Percentiles rank a stretch among this genome's conserved stretches.
phyloP scores from a whole-genome alignment of 2,797 vertebrate species.

The Heteromormyrus szaboi region DNA sequence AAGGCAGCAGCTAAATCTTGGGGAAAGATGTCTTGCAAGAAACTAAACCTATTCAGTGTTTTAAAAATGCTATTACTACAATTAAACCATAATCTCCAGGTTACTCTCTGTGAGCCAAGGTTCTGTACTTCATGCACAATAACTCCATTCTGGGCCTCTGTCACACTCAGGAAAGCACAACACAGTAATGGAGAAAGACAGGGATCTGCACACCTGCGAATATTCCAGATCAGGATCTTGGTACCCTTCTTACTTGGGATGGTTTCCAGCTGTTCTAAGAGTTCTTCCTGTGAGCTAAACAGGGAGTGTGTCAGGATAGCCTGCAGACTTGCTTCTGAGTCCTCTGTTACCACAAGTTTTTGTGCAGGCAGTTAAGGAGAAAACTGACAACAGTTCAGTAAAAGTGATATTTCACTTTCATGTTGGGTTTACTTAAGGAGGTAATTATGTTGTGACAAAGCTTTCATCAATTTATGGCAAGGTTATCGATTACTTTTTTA shows the following conservation, averaged over 20 bases:
- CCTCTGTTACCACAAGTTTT: slow-evolving; percentile 69
- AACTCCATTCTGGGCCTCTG: neutral
- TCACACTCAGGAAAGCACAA: neutral
- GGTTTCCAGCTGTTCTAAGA: slow-evolving; percentile 60
- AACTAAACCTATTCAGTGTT: neutral
- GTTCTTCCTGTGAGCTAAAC: slow-evolving; percentile 60
- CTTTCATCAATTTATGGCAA: neutral
- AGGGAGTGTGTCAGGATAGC: slow-evolving; percentile 72
- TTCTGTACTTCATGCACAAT: neutral
- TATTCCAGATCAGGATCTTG: slow-evolving; percentile 76
- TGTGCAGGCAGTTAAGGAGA: slow-evolving; percentile 61
- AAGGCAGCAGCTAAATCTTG: neutral
- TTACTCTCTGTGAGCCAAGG: neutral
- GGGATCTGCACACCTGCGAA: slow-evolving; percentile 56
- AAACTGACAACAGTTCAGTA: neutral
- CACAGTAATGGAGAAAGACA: neutral
- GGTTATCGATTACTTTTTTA: neutral
- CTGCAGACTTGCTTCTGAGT: slow-evolving; percentile 70
- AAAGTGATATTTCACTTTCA: neutral
- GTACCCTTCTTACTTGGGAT: slow-evolving; percentile 74
- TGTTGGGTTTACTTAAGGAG: neutral
- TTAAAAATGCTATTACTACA: neutral
- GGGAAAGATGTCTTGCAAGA: neutral
- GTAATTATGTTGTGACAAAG: neutral
- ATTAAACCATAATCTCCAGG: neutral